phyloP scores from a whole-genome alignment of 2,113 vertebrate genomes.

The Perca schrenkii region DNA sequence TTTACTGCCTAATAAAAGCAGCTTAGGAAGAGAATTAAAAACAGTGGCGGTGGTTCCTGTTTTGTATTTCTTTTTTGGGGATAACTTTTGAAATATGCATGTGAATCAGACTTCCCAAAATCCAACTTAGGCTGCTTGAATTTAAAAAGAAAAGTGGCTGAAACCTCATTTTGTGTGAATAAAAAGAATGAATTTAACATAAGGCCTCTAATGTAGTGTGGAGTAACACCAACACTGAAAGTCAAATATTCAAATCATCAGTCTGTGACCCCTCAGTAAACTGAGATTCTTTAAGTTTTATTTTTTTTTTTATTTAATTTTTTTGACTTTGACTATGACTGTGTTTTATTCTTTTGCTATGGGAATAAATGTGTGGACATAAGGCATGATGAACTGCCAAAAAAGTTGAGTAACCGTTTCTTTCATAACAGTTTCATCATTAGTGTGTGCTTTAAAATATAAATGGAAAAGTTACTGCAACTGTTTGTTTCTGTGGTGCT shows the following conservation, averaged over 20 bases:
- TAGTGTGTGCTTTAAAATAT: not conserved
- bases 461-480: not conserved
- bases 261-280: too few species aligned
- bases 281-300: too few species aligned
- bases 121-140: conserved; percentile 1
- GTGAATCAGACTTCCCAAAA: conserved; percentile 38
- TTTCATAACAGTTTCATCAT: not conserved
- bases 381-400: not conserved
- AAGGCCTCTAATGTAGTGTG: not conserved
- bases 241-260: not conserved
- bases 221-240: too few species aligned
- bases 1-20: conserved; percentile 16
- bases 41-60: conserved; percentile 5
- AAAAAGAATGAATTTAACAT: not conserved
- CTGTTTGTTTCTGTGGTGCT: conserved; percentile 8
- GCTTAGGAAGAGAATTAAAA: conserved; percentile 23
- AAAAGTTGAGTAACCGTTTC: not conserved
- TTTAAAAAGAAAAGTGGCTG: conserved; percentile 1
- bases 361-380: not conserved
- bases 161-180: not conserved
- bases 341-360: not conserved
- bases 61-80: conserved; percentile 11
- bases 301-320: too few species aligned
- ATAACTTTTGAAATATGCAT: conserved; percentile 12
- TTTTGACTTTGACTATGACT: too few species aligned